Evolutionary conservation across 1,140 invertebrate genomes (phyloP), one percentile per base, ranked within the genome.

Genomic region (Sinonovacula constricta): DNA sequence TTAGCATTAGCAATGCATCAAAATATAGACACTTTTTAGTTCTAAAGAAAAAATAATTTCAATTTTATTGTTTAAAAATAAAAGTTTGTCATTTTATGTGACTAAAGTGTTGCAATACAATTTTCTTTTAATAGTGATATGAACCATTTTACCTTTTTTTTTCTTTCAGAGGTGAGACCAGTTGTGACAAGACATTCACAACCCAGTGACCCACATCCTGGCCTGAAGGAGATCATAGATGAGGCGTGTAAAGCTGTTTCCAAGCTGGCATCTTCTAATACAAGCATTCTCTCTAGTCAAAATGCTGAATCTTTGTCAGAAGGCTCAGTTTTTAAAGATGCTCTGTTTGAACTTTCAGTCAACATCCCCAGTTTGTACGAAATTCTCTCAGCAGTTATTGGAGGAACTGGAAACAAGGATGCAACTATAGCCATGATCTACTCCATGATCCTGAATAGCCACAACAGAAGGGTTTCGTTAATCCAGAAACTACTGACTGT

Each of bases 341-440:
- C 57, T 30, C 33, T 28, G 15, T 24, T 30, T 5, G 57, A 60
- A 24, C 12, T 60, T 26, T 28, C 57, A 60, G 57, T 49, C 3
- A 67, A 67, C 30, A n/a, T 67, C 7, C 63, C 63, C 2, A 53
- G 30, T 26, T 31, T 68, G 3, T 26, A 15, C 24, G 65, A 68
- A 5, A n/a, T 68, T 26, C 34, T 68, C 15, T 18, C 10, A 3
- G 2, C 65, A 26, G 7, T 68, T 7, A 53, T 68, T 68, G 65
- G 65, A 53, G 36, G 54, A 7, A 30, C 33, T 34, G 68, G 56
- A 22, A 36, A 33, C 22, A 70, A 70, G 60, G 49, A 39, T 12
- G 71, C 79, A 26, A 75, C 71, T 1, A 70, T 80, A 56, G 66
- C 31, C 0, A 69, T 56, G 0, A 75, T 80, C 30, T 80, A 80